Evolutionary conservation across 2,113 vertebrate species (phyloP).

Genomic region (Elgaria multicarinata): DNA sequence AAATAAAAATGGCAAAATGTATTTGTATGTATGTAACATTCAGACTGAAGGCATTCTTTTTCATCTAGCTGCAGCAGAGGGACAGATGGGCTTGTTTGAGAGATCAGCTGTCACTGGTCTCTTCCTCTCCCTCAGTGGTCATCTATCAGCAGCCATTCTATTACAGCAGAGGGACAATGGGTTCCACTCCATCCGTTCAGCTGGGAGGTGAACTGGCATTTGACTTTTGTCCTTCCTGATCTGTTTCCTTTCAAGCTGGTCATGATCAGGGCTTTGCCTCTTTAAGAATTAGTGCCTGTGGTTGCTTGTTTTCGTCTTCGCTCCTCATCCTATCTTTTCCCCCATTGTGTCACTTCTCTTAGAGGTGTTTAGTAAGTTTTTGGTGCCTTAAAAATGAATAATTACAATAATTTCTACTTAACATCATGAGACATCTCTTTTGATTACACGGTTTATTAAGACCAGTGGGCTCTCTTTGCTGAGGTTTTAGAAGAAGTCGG

Average conservation of each 20-base stretch:
- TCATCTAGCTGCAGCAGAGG: neutral
- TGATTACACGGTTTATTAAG: neutral
- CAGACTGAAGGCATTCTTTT: neutral
- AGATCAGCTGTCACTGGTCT: neutral
- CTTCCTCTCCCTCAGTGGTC: neutral
- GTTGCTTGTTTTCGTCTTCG: neutral
- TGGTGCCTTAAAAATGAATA: neutral
- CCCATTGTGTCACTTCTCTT: neutral
- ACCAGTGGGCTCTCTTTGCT: conserved; percentile 16
- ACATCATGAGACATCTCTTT: neutral
- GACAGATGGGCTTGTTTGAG: neutral
- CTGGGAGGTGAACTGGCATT: neutral
- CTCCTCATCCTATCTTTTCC: neutral
- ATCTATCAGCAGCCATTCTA: neutral
- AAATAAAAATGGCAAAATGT: neutral
- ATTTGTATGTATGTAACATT: neutral
- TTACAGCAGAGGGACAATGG: neutral
- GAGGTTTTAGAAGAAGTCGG: neutral
- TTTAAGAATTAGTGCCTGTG: neutral
- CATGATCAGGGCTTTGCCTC: neutral
- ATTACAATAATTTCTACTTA: neutral
- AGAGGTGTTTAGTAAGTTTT: neutral
- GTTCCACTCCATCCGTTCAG: neutral
- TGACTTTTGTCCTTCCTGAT: neutral
- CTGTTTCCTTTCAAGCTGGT: neutral